Conservation (phyloP, 2,113 vertebrate genomes). For the Rana temporaria region DNA sequence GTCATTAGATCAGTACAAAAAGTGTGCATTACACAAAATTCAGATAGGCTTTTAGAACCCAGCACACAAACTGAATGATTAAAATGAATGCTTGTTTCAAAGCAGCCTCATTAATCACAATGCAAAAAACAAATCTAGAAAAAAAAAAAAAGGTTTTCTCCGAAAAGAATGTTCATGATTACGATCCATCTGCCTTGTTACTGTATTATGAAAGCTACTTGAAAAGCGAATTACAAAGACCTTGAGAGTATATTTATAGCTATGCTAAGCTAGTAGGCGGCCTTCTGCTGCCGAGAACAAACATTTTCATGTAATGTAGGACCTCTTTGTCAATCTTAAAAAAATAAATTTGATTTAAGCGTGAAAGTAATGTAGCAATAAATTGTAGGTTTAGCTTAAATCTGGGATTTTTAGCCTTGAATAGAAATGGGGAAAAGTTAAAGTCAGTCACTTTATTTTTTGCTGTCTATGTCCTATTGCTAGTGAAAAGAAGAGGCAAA, state of each 20-base stretch:
- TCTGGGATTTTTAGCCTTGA: no score
- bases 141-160: conserved; percentile 15
- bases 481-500: no score
- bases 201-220: conserved; percentile 9
- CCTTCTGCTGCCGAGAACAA: conserved; percentile 23
- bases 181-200: conserved; percentile 47
- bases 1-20: background rate
- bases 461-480: no score
- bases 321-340: conserved; percentile 27
- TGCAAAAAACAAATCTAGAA: background rate
- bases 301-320: conserved; percentile 28
- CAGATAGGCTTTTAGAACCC: background rate
- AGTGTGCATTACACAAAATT: background rate
- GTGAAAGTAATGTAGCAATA: conserved; percentile 24
- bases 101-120: conserved; percentile 27
- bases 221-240: conserved; percentile 8
- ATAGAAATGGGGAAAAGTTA: no score
- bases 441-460: no score
- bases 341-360: conserved; percentile 43
- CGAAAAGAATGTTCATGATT: conserved; percentile 46
- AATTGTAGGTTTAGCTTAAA: background rate
- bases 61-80: conserved; percentile 21
- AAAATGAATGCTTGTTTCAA: conserved; percentile 7
- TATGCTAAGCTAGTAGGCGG: conserved; percentile 2
- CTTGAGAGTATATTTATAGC: conserved; percentile 43